Conservation (phyloP, 2,797 vertebrate genomes). For the Onychomys leucogaster region DNA sequence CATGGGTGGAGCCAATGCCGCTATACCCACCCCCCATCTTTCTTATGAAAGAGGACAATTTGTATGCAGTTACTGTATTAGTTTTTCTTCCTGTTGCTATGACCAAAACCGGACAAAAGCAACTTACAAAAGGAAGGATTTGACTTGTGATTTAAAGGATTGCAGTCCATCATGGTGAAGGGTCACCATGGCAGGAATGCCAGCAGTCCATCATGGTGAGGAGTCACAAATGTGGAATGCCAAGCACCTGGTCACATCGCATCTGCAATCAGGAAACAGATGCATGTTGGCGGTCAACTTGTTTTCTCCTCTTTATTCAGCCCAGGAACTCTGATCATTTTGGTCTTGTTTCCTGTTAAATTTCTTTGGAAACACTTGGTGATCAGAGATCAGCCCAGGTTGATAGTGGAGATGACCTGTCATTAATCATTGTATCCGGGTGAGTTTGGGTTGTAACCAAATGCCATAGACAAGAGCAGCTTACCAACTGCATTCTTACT, state of each 20-base stretch:
- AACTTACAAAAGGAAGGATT: not conserved
- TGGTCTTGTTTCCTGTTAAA: not conserved
- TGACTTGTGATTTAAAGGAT: not conserved
- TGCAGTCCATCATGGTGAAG: not conserved
- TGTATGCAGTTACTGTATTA: too few species aligned
- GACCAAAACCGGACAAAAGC: not conserved
- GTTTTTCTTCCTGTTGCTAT: not conserved
- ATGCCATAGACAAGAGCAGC: not conserved
- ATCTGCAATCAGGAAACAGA: not conserved
- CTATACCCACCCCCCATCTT: too few species aligned
- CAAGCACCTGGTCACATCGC: not conserved
- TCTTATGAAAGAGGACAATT: not conserved
- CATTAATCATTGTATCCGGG: not conserved
- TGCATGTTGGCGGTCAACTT: not conserved
- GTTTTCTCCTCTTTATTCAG: not conserved
- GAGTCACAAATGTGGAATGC: not conserved
- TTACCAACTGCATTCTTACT: not conserved
- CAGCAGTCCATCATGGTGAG: not conserved
- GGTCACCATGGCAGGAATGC: too few species aligned
- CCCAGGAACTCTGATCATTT: not conserved
- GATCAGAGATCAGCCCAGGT: not conserved
- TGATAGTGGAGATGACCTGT: not conserved
- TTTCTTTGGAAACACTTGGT: not conserved
- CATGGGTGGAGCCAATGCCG: too few species aligned
- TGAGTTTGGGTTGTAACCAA: not conserved